These are phyloP conservation scores for Cercocebus atys DNA, from an alignment of 2,113 vertebrate genomes.

Conservation along the genomic window DNA sequence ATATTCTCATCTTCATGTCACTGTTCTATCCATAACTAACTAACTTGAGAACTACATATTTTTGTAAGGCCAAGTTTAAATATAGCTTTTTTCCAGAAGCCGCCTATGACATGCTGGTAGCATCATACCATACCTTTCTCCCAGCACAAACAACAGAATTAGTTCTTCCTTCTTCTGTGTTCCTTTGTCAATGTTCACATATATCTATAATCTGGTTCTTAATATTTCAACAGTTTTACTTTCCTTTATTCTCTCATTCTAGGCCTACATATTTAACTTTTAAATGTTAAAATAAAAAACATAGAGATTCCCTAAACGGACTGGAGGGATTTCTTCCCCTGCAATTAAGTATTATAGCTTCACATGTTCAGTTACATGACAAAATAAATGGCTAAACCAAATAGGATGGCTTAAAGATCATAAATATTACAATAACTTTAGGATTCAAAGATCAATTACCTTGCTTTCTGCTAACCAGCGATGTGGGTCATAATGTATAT, in stretches of 20 bases:
- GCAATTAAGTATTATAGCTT: not conserved
- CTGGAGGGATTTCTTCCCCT: not conserved
- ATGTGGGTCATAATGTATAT: conserved; percentile 90
- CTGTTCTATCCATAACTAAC: not conserved
- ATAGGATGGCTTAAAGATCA: not conserved
- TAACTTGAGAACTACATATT: not conserved
- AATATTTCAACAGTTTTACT: not conserved
- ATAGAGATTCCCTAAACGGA: not conserved
- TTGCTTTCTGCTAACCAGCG: conserved; percentile 96
- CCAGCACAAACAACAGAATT: not conserved
- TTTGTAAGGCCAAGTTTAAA: not conserved
- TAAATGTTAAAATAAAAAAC: not conserved
- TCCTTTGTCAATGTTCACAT: not conserved
- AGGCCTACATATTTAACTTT: not conserved
- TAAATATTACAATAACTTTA: conserved; percentile 25
- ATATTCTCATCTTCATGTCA: not conserved
- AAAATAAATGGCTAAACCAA: conserved; percentile 16
- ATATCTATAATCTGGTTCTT: not conserved
- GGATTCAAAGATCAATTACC: conserved; percentile 83
- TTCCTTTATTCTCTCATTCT: not conserved
- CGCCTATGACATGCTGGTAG: not conserved
- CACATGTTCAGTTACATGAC: not conserved
- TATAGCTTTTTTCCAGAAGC: not conserved
- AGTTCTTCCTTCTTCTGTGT: not conserved
- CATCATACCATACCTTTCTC: not conserved